These are phyloP conservation scores for Tragelaphus strepsiceros DNA, from an alignment of 2,113 vertebrate genomes.

Conservation along the genomic window DNA sequence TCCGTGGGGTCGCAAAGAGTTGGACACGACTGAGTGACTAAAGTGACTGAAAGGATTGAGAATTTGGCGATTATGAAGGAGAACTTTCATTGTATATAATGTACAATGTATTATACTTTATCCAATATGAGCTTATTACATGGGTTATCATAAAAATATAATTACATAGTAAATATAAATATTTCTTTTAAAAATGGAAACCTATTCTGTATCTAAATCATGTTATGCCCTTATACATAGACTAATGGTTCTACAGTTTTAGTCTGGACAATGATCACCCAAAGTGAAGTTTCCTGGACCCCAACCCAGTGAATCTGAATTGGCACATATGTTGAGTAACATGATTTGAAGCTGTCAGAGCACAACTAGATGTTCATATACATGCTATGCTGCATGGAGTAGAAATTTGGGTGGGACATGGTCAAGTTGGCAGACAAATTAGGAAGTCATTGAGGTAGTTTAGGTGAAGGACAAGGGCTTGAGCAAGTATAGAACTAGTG, in stretches of 20 bases:
- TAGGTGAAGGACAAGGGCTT: not conserved
- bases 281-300: not conserved
- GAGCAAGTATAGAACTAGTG: not conserved
- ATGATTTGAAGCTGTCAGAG: not conserved
- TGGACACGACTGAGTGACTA: accelerated
- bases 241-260: not conserved
- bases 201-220: not conserved
- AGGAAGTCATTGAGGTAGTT: not conserved
- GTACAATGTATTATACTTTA: not conserved
- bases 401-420: not conserved
- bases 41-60: not conserved
- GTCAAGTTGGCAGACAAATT: not conserved
- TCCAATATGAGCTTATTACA: not conserved
- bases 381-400: not conserved
- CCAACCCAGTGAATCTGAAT: not conserved
- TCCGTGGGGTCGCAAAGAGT: not conserved
- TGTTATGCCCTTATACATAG: not conserved
- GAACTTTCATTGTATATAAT: not conserved
- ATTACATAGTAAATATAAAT: not conserved
- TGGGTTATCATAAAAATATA: not conserved
- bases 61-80: not conserved
- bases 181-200: not conserved
- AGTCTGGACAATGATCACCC: not conserved
- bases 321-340: not conserved
- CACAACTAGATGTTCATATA: not conserved